Base-by-base conservation (phyloP, 2,797 vertebrate genomes). In the Tapera naevia region DNA sequence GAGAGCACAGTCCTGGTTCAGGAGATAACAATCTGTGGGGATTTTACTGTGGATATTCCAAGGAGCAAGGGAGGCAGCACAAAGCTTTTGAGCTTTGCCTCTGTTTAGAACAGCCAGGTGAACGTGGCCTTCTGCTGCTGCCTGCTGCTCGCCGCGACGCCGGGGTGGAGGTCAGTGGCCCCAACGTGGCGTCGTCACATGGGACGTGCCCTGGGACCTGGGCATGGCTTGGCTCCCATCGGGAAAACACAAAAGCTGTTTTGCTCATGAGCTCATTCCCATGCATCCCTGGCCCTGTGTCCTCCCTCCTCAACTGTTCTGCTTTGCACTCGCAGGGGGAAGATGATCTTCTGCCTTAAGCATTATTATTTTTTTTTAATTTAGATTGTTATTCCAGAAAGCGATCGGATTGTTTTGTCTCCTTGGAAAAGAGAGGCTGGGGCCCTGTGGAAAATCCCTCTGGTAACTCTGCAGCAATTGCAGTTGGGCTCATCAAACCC, bases 141-240 rank as follows among this genome's bases (percentile, higher is more conserved):
- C 7, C 2, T 39, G 5, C 35, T 11, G 39, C 69, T 62, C 3
- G 0, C 61, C 3, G 22, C 51, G 25, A 4, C 9, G 27, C 45
- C 45, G 15, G 45, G 15, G 17, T 45, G 45, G 45, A 45, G 45
- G 19, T 45, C 45, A 17, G 67, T 67, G 73, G 35, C 45, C 61
- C 72, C 0, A 4, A 2, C 0, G 0, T 10, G 5, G 10, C 54
- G 50, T 43, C 5, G 1, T 4, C 5, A 2, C 0, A 1, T 41
- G 73, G 39, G 73, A 69, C 2, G 3, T 71, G 74, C 25, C 39
- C 66, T 23, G 64, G 43, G 62, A n/a, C 65, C 45, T 70, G 27
- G 50, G 14, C 19, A 2, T 1, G 8, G n/a, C 65, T 70, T 69
- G 72, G 53, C 41, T 78, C 56, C 10, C 2, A 1, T 0, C 71